A percentile compares a stretch with the other conserved stretches of the same genome.
Conservation (phyloP, 2,888 invertebrate genomes). For the Conistra vaccinii region DNA sequence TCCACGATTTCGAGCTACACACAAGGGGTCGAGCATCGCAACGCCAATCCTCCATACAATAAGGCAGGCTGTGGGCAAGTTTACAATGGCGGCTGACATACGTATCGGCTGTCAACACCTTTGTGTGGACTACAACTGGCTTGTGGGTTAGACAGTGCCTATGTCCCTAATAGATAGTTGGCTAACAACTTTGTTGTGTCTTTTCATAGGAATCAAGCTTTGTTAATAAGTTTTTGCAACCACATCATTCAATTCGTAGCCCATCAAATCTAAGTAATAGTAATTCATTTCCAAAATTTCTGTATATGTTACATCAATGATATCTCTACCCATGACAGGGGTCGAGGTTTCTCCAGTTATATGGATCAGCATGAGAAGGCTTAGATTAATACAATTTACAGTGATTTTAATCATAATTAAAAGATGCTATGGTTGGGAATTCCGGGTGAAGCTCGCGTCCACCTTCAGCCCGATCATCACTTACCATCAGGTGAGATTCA, state of each 20-base stretch:
- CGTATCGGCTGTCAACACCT: conserved; percentile 63
- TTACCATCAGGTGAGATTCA: too few relatives aligned
- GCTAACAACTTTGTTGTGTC: not conserved
- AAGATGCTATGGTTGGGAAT: not conserved
- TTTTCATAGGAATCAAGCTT: not conserved
- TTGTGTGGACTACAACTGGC: conserved; percentile 52
- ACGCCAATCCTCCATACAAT: conserved; percentile 56
- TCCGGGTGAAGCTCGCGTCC: too few relatives aligned
- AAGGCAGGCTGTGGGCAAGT: conserved; percentile 58
- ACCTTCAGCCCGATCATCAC: too few relatives aligned
- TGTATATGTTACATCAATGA: not conserved
- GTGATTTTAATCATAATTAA: not conserved
- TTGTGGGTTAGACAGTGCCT: conserved; percentile 30
- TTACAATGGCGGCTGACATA: conserved; percentile 60
- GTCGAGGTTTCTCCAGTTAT: not conserved
- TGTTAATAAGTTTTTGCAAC: too few relatives aligned
- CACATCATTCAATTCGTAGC: not conserved
- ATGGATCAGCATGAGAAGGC: not conserved
- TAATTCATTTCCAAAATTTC: not conserved
- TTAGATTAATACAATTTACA: not conserved
- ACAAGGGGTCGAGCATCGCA: conserved; percentile 51
- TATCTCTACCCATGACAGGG: not conserved
- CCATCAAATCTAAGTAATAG: not conserved
- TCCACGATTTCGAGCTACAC: conserved; percentile 28
- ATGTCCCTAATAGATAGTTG: conserved; percentile 8